Conservation (phyloP, 2,797 vertebrate genomes). For the Taeniopygia guttata region DNA sequence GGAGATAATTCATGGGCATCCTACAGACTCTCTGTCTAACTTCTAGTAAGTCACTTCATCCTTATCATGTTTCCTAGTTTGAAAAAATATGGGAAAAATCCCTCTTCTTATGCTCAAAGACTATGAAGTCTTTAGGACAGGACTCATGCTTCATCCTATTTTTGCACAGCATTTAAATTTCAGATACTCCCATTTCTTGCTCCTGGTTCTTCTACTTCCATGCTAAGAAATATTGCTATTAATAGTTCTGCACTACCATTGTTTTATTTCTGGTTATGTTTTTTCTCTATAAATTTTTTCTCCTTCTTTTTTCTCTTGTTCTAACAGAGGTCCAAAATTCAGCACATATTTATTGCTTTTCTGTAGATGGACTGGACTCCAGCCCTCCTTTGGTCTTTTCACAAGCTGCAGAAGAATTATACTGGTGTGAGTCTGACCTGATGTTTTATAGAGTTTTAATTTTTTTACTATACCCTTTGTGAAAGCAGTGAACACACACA, state of each 20-base stretch:
- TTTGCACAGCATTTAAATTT: not conserved
- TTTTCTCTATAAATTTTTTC: not conserved
- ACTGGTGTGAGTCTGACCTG: not conserved
- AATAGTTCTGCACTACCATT: not conserved
- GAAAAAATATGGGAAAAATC: not conserved
- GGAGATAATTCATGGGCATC: not conserved
- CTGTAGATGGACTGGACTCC: not conserved
- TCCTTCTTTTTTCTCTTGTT: not conserved
- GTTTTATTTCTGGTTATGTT: not conserved
- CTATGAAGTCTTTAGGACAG: not conserved
- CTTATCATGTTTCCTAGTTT: not conserved
- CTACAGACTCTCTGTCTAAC: not conserved
- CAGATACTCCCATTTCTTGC: not conserved
- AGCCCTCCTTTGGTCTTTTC: not conserved
- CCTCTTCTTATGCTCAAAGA: not conserved
- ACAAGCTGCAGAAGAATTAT: not conserved
- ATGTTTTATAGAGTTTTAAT: constrained; percentile 12
- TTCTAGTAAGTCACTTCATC: not conserved
- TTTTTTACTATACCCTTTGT: not conserved
- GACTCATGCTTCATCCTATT: not conserved
- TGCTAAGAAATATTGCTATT: not conserved
- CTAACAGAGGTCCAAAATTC: not conserved
- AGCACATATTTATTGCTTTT: not conserved
- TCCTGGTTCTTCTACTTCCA: not conserved
- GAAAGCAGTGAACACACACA: not conserved